Base-by-base conservation (phyloP, 2,797 vertebrate species). In the Enteromius anoplus region DNA sequence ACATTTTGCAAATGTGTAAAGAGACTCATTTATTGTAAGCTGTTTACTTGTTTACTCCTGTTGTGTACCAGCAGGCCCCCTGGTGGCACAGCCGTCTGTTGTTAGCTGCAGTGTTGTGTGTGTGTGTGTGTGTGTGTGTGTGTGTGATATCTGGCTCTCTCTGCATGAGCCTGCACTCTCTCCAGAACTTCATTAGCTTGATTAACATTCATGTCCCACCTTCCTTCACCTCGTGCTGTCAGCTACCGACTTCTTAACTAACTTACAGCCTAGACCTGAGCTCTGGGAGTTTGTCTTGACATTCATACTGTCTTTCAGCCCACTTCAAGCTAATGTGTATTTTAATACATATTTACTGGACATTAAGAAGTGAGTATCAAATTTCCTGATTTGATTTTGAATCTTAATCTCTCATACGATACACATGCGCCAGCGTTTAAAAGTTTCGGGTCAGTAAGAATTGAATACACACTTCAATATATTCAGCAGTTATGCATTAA, bases 41-140 rank as follows among this genome's bases (percentile, higher is more conserved):
- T 79, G 64, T 82, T 86, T 84, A 86, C 87, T 86, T 86, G 80
- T 88, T 88, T 88, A 85, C 83, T 86, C 85, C 84, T 80, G 85
- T 88, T 85, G 87, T 85, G 78, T 75, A 86, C 19, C 82, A 83
- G 81, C 23, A 15, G 81, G 77, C 83, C 85, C 78, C 87, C 84
- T 85, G 83, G 86, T 84, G 85, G 81, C 21, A 32, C 45, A 12
- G 34, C 87, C 87, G 84, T 88, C 87, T 88, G 87, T 86, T 84
- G 69, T 72, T 34, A 58, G 83, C 62, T 83, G 66, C 72, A 83
- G 80, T 80, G 85, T n/a, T 23, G 53, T 58, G 21, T 60, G 58
- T 26, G n/a, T 53, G 47, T 78, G 77, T 58, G 42, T 69, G 58
- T 47, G 70, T 65, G 49, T 26, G 8, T 60, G 69, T 84, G 75